Evolutionary conservation across 2,797 vertebrate genomes (phyloP), one percentile per base, ranked within the genome.

Genomic region (Pachyuromys duprasi): DNA sequence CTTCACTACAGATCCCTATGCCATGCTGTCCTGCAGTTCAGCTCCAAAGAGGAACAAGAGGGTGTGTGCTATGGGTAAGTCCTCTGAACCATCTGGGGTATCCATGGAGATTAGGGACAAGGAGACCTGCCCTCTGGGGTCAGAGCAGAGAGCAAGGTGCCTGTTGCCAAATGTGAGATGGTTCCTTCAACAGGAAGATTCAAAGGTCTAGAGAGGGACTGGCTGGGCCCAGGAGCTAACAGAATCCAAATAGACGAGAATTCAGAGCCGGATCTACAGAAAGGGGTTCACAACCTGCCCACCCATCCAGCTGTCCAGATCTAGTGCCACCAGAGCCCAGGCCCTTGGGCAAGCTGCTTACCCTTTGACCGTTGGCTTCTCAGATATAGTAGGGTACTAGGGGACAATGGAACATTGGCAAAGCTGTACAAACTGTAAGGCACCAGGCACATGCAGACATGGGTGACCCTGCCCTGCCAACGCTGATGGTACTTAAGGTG

Each of bases 11-110:
- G 98, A 94, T 98, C 97, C 4, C 95, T 93, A 65, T 7, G 69
- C 67, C 94, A 97, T 26, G 79, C 86, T 13, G 96, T 96, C 67
- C 39, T 98, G 95, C 95, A 90, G 93, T 98, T 99, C 69, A 55
- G 22, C 36, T 65, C 92, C 14, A 31, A 80, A 4, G 81, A 83
- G 62, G 76, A 96, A 57, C 72, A 1, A 0, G 26, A 88, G 8
- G 97, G 83, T 76, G 33, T 88, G 4, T 93, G 69, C 69, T 98
- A 97, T 95, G 96, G 98, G 98, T 98, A 97, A 96, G 97, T 79
- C 26, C 69, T 62, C 0, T 1, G 26, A 76, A 55, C 28, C 0
- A 0, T 0, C 31, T 49, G 49, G 0, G 12, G n/a, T n/a, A 45
- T 78, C 28, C 26, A 1, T 45, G 0, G 24, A 60, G 15, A 15